phyloP scores from a whole-genome alignment of 2,888 invertebrate genomes.

The Orchesella flavescens region DNA sequence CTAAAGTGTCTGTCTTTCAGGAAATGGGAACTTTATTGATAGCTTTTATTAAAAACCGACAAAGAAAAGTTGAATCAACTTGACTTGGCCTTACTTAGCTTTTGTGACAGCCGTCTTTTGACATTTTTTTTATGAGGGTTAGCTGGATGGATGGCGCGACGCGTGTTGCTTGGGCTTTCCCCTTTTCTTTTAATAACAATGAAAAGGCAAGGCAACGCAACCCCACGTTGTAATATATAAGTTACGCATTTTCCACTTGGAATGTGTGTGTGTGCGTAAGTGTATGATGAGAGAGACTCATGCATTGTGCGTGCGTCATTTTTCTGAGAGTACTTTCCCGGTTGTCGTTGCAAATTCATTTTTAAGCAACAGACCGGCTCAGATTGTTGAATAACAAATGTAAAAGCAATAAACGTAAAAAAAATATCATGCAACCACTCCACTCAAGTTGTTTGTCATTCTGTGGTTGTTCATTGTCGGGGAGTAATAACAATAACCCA shows the following conservation, averaged over 20 bases:
- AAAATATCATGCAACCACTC: constrained; percentile 35
- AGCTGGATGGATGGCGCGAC: background rate
- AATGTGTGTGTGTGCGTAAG: constrained; percentile 17
- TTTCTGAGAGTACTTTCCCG: constrained; percentile 26
- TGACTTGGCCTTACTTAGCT: constrained; percentile 39
- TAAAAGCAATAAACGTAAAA: constrained; percentile 23
- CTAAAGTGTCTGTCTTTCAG: constrained; percentile 32
- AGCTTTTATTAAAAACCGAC: constrained; percentile 56
- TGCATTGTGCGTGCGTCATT: constrained; percentile 54
- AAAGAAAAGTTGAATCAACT: constrained; percentile 43
- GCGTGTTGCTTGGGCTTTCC: constrained; percentile 6
- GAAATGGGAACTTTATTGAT: constrained; percentile 60
- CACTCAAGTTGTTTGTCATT: constrained; percentile 59
- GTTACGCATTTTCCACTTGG: too few relatives aligned
- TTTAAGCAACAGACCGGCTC: constrained; percentile 22
- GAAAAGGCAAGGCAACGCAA: background rate
- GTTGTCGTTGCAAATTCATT: constrained; percentile 9
- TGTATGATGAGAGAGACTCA: constrained; percentile 49
- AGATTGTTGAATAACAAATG: constrained; percentile 16
- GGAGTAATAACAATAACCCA: constrained; percentile 38
- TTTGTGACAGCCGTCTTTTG: constrained; percentile 52
- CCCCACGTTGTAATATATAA: background rate
- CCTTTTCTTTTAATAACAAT: constrained; percentile 19
- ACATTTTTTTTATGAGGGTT: constrained; percentile 27
- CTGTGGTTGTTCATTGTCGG: constrained; percentile 33